phyloP scores from a whole-genome alignment of 2,888 invertebrate species.

The Tachina grossa region DNA sequence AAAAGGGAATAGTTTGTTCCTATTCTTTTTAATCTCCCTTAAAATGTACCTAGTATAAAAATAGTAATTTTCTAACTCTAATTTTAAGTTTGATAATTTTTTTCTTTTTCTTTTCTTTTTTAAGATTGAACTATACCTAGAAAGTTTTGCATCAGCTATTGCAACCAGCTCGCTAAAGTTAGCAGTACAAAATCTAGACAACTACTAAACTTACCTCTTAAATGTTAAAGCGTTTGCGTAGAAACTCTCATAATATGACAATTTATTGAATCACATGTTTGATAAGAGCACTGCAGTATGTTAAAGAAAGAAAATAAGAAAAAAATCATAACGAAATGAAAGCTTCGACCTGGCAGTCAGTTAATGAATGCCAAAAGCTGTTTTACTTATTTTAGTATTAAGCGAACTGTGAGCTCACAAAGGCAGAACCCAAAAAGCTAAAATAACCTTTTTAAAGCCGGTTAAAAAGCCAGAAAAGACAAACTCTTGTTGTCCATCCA shows the following conservation, averaged over 20 bases:
- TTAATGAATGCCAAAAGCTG: constrained; percentile 58
- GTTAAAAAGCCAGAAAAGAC: constrained; percentile 66
- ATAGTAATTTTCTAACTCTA: too few relatives aligned
- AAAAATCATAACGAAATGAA: constrained; percentile 35
- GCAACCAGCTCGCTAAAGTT: constrained; percentile 45
- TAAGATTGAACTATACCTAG: neutral
- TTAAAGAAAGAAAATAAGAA: constrained; percentile 10
- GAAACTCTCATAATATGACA: constrained; percentile 17
- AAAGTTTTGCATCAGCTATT: neutral
- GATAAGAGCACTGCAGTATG: constrained; percentile 67
- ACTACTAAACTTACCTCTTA: neutral
- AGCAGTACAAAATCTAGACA: constrained; percentile 32
- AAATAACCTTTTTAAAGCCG: constrained; percentile 67
- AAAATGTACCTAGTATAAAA: too few relatives aligned
- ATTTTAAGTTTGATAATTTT: too few relatives aligned
- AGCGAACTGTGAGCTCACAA: constrained; percentile 76
- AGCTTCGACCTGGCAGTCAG: constrained; percentile 70
- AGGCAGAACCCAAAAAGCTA: constrained; percentile 70
- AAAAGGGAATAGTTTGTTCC: too few relatives aligned
- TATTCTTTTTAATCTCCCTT: too few relatives aligned
- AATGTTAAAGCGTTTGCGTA: constrained; percentile 45
- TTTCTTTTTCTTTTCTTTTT: too few relatives aligned
- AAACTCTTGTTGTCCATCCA: constrained; percentile 61
- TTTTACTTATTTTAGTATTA: constrained; percentile 74
- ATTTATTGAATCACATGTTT: constrained; percentile 57